Evolutionary conservation across 2,888 invertebrate species (phyloP).

Genomic region (Seladonia tumulorum): DNA sequence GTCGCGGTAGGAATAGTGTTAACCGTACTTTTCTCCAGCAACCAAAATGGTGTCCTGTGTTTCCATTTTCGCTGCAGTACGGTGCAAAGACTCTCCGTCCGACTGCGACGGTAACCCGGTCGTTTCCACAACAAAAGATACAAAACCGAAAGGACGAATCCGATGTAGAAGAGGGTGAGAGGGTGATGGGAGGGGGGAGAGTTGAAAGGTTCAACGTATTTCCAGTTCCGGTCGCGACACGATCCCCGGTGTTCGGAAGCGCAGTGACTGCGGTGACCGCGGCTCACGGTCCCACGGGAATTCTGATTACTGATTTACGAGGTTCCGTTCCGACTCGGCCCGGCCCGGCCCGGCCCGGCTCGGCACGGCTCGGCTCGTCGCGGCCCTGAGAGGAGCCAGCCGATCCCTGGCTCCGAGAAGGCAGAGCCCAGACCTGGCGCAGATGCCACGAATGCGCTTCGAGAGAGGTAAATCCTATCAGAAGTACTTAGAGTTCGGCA

Average conservation of each 20-base stretch:
- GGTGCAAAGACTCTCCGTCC: background rate
- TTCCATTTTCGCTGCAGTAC: background rate
- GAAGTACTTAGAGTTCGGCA: constrained; percentile 80
- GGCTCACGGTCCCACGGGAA: constrained; percentile 67
- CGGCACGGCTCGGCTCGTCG: constrained; percentile 23
- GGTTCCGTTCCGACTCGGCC: constrained; percentile 70
- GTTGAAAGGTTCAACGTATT: constrained; percentile 50
- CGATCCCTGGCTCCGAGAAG: constrained; percentile 60
- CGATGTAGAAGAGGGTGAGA: background rate
- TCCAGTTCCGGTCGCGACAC: constrained; percentile 47
- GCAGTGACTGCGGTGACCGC: constrained; percentile 44
- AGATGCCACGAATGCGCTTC: constrained; percentile 68
- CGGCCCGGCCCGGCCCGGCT: constrained; percentile 65
- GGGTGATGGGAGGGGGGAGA: background rate
- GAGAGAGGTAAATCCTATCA: constrained; percentile 80
- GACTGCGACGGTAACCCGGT: background rate
- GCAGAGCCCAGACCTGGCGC: constrained; percentile 50
- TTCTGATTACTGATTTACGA: constrained; percentile 83
- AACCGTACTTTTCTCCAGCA: background rate
- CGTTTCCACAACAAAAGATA: background rate
- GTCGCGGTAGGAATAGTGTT: no score
- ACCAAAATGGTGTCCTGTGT: background rate
- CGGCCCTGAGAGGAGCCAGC: constrained; percentile 64
- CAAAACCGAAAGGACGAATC: constrained; percentile 26
- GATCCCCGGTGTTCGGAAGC: constrained; percentile 39